Percentiles rank a stretch among this genome's conserved stretches.
phyloP scores from a whole-genome alignment of 2,797 vertebrate species.

The Pseudomugil gertrudae region DNA sequence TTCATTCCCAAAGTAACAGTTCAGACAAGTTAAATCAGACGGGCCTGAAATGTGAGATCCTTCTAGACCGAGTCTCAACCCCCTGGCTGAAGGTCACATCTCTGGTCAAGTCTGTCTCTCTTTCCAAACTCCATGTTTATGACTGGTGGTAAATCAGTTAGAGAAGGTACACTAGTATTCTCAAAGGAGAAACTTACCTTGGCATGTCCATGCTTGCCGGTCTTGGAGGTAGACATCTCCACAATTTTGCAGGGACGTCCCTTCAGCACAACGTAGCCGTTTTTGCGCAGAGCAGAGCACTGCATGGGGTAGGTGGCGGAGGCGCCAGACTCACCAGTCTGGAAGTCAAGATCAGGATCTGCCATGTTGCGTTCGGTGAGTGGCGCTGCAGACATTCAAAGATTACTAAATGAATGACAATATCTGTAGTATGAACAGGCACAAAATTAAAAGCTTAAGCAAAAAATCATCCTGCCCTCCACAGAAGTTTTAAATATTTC shows the following conservation, averaged over 20 bases:
- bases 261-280: conserved; percentile 92
- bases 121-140: conserved; percentile 1
- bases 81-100: background rate
- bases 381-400: conserved; percentile 62
- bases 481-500: background rate
- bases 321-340: conserved; percentile 92
- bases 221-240: conserved; percentile 96
- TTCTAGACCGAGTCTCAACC: background rate
- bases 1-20: too few species aligned
- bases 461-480: background rate
- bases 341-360: conserved; percentile 92
- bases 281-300: conserved; percentile 93
- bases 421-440: background rate
- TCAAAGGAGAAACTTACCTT: conserved; percentile 82
- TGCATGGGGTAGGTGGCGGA: conserved; percentile 93
- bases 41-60: conserved; percentile 10
- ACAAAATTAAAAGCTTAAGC: background rate
- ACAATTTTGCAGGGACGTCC: conserved; percentile 93
- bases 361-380: conserved; percentile 87
- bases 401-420: too few species aligned
- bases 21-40: too few species aligned
- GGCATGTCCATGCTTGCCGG: conserved; percentile 92
- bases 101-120: background rate
- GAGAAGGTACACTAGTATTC: too few species aligned
- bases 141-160: background rate